Conservation (phyloP, 2,797 vertebrate species). For the Crocodylus rhombifer region DNA sequence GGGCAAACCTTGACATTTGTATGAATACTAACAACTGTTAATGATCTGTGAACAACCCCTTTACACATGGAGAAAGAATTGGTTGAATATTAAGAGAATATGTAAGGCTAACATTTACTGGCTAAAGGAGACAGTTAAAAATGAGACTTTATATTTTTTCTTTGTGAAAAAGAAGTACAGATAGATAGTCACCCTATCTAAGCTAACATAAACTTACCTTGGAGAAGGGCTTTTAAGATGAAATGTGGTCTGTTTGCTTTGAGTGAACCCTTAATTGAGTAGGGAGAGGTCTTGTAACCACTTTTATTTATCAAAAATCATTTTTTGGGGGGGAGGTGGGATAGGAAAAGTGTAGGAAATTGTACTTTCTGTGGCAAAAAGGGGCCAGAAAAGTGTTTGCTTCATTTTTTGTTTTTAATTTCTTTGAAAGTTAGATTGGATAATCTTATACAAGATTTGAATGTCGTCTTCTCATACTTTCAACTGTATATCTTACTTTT, state of each 20-base stretch:
- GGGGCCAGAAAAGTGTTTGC: conserved; percentile 54
- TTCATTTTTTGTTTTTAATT: conserved; percentile 39
- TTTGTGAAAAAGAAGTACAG: neutral
- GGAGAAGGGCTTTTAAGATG: neutral
- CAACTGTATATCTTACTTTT: conserved; percentile 77
- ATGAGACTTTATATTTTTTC: conserved; percentile 10
- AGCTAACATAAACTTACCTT: neutral
- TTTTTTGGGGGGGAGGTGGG: neutral
- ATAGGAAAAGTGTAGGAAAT: neutral
- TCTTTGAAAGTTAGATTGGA: conserved; percentile 56
- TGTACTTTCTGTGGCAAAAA: conserved; percentile 52
- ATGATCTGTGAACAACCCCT: neutral
- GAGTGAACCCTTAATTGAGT: conserved; percentile 33
- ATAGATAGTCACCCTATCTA: neutral
- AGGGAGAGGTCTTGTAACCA: conserved; percentile 58
- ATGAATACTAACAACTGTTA: neutral
- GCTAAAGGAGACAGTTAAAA: neutral
- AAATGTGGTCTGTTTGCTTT: conserved; percentile 33
- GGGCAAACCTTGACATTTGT: conserved; percentile 23
- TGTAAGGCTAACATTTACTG: conserved; percentile 18
- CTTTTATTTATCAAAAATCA: conserved; percentile 43
- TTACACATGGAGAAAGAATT: neutral
- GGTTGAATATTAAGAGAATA: neutral
- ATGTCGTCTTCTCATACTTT: conserved; percentile 72
- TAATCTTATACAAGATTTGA: conserved; percentile 72